A percentile compares a stretch with the other conserved stretches of the same genome.
Evolutionary conservation across 2,888 invertebrate genomes (phyloP).

Genomic region (Lobophora halterata): DNA sequence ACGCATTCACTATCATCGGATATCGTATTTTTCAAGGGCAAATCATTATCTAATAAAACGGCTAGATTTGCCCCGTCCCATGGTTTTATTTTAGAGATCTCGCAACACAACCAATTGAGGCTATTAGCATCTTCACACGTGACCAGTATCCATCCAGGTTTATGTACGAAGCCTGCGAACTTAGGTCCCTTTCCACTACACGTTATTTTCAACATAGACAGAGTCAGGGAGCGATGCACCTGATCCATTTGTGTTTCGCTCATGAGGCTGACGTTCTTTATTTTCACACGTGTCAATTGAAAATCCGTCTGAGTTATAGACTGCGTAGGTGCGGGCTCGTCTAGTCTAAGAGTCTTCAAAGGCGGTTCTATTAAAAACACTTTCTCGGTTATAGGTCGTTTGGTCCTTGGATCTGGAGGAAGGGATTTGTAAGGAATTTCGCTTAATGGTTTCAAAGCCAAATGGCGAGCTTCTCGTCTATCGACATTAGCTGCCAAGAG

Average conservation of each 20-base stretch:
- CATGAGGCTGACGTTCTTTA: neutral
- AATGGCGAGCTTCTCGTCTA: too few species aligned
- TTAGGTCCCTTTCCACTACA: neutral
- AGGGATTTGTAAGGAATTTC: too few species aligned
- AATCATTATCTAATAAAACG: neutral
- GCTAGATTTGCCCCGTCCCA: neutral
- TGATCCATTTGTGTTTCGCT: neutral
- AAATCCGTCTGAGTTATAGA: too few species aligned
- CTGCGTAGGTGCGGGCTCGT: too few species aligned
- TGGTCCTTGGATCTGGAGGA: too few species aligned
- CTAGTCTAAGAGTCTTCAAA: too few species aligned
- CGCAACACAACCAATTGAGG: neutral
- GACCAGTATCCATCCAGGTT: neutral
- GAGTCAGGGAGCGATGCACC: neutral
- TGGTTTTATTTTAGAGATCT: neutral
- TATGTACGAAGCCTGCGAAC: neutral
- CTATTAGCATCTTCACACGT: neutral
- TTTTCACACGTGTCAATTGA: too few species aligned
- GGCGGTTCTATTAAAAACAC: too few species aligned
- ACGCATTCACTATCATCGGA: conserved; percentile 1
- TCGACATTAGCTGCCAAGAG: too few species aligned
- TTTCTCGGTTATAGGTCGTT: too few species aligned
- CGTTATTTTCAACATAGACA: neutral
- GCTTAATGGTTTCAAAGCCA: too few species aligned
- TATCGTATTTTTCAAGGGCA: too few species aligned